Percentiles rank a stretch among this genome's conserved stretches.
phyloP scores from a whole-genome alignment of 2,888 invertebrate species.

The Caenorhabditis sp. region DNA sequence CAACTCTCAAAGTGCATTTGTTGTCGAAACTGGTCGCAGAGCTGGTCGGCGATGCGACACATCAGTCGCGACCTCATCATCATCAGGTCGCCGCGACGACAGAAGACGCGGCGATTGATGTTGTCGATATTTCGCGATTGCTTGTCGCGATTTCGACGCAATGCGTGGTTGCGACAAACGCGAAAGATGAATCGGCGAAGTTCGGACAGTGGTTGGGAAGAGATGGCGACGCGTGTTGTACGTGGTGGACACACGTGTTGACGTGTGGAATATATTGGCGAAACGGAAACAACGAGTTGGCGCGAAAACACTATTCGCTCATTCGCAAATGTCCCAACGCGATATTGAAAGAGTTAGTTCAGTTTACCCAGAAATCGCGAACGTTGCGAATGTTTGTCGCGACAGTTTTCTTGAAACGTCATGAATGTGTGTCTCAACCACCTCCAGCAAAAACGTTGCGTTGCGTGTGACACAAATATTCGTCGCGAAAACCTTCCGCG shows the following conservation, averaged over 20 bases:
- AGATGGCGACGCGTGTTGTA: conserved; percentile 63
- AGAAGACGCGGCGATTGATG: conserved; percentile 35
- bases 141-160: conserved; percentile 58
- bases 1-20: conserved; percentile 63
- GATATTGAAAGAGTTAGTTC: conserved; percentile 57
- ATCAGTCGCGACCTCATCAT: conserved; percentile 6
- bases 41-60: conserved; percentile 39
- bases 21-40: conserved; percentile 56
- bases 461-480: no score
- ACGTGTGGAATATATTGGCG: conserved; percentile 63
- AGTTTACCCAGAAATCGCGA: no score
- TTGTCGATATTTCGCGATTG: conserved; percentile 63
- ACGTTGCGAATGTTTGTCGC: no score
- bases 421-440: no score
- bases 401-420: no score
- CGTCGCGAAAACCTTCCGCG: no score
- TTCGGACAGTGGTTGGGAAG: conserved; percentile 27
- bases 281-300: conserved; percentile 52
- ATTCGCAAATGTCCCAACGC: conserved; percentile 61
- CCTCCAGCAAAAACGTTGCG: no score
- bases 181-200: conserved; percentile 35
- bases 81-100: conserved; percentile 6
- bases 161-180: conserved; percentile 19
- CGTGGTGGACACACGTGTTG: conserved; percentile 69
- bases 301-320: conserved; percentile 64